phyloP scores from a whole-genome alignment of 2,113 vertebrate species.

The Scatophagus argus region DNA sequence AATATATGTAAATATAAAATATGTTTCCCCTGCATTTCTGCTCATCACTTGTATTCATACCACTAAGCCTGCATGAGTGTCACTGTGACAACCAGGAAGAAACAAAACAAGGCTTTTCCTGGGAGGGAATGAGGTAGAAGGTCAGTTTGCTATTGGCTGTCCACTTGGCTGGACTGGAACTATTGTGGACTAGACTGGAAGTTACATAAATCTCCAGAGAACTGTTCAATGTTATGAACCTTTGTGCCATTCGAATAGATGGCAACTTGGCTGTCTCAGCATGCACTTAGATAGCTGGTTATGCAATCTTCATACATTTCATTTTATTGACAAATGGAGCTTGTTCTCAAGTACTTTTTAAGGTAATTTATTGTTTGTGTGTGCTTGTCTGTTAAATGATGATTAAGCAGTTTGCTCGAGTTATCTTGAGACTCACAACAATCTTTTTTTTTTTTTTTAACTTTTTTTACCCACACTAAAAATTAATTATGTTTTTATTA shows the following conservation, averaged over 20 bases:
- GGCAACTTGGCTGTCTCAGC: not conserved
- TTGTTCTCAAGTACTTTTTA: not conserved
- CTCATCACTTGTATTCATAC: constrained; percentile 57
- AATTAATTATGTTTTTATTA: not conserved
- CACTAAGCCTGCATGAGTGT: constrained; percentile 70
- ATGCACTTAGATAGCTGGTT: not conserved
- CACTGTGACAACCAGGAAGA: constrained; percentile 84
- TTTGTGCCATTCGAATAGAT: not conserved
- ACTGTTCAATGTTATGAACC: constrained; percentile 27
- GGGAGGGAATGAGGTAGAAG: constrained; percentile 61
- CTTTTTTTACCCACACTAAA: not conserved
- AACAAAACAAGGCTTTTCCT: constrained; percentile 81
- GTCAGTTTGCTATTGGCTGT: constrained; percentile 32
- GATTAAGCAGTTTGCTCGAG: not conserved
- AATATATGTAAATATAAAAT: no score
- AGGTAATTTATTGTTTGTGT: not conserved
- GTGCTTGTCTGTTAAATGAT: not conserved
- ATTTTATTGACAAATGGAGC: not conserved
- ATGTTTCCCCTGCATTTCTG: constrained; percentile 19
- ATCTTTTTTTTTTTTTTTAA: not conserved
- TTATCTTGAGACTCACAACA: not conserved
- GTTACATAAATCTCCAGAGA: constrained; percentile 25
- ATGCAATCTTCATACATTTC: constrained; percentile 3
- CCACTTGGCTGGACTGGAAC: constrained; percentile 39
- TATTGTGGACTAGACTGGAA: constrained; percentile 39